Percentiles rank a stretch among this genome's conserved stretches.
These are phyloP conservation scores for Pollenia amentaria DNA, from an alignment of 2,888 invertebrate genomes.

Conservation along the genomic window DNA sequence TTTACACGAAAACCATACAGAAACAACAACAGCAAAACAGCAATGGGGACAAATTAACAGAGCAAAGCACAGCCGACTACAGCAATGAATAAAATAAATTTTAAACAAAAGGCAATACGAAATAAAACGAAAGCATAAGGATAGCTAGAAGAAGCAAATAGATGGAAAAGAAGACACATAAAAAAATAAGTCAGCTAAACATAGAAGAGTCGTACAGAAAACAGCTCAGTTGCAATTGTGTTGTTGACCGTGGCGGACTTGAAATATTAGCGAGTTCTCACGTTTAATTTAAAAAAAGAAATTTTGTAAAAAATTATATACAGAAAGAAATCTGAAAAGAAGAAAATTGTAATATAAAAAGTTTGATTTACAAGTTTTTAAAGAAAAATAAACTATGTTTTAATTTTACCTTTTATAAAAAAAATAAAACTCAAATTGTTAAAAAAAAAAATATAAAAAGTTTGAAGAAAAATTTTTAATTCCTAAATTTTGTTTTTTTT, in stretches of 20 bases:
- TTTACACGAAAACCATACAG: neutral
- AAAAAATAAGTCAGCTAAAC: slow-evolving; percentile 81
- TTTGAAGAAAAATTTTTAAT: too few species aligned
- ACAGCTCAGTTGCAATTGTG: slow-evolving; percentile 81
- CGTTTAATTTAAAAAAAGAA: slow-evolving; percentile 56
- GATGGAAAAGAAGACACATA: slow-evolving; percentile 51
- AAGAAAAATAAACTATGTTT: neutral
- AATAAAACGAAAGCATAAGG: slow-evolving; percentile 45
- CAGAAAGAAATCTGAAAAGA: slow-evolving; percentile 35
- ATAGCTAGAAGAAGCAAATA: slow-evolving; percentile 53
- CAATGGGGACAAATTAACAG: slow-evolving; percentile 44
- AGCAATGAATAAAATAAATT: slow-evolving; percentile 16
- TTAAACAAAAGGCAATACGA: slow-evolving; percentile 15
- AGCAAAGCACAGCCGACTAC: slow-evolving; percentile 27
- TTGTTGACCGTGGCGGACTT: slow-evolving; percentile 81
- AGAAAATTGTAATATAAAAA: slow-evolving; percentile 50
- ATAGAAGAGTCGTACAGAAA: slow-evolving; percentile 72
- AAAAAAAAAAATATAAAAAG: neutral
- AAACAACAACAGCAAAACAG: slow-evolving; percentile 33
- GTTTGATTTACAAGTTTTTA: neutral
- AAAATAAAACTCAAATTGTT: neutral
- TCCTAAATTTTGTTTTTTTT: too few species aligned
- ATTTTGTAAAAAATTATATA: slow-evolving; percentile 36
- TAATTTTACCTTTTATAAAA: neutral
- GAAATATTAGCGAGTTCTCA: slow-evolving; percentile 69